Evolutionary conservation across 1,140 invertebrate species (phyloP), one percentile per base, ranked within the genome.

Genomic region (Tribolium castaneum): DNA sequence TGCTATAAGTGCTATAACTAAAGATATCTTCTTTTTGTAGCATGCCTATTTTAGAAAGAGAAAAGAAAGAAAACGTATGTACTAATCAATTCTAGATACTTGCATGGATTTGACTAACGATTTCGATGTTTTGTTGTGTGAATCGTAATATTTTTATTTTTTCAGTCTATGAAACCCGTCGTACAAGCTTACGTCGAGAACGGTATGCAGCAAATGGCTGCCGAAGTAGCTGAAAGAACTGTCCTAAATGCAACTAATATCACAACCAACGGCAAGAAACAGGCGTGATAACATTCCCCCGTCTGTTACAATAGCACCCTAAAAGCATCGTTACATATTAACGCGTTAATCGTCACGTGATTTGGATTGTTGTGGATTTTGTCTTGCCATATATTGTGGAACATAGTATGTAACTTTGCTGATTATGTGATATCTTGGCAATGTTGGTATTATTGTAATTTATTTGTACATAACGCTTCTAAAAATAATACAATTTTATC

Each of bases 171-270:
- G 92, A 94, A 94, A 84, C 94, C 94, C 62, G 85, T 93, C 70
- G 95, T 95, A 85, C 92, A 94, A 85, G 88, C 90, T 73, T 92
- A 93, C 82, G 89, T 94, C 83, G 92, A 95, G 86, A 93, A 92
- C 87, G 92, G 93, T 82, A 91, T 95, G 82, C 91, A 94, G 82
- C 93, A 93, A 85, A 94, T 93, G 81, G 92, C 93, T 72, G 90
- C 89, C 77, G 91, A 92, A 83, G 92, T 91, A 83, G 92, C 93
- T 83, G 92, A 92, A 80, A 89, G 90, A 80, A 88, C 90, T 25
- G 89, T 90, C 66, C 87, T 90, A 77, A 89, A 90, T 75, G 89
- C 90, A 10, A 83, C 83, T 10, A 70, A 78, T 52, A 75, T 78
- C 13, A 80, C 82, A 5, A 71, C 80, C 45, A 85, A 85, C 71